phyloP scores from a whole-genome alignment of 1,140 invertebrate species.

The Neodiprion lecontei region DNA sequence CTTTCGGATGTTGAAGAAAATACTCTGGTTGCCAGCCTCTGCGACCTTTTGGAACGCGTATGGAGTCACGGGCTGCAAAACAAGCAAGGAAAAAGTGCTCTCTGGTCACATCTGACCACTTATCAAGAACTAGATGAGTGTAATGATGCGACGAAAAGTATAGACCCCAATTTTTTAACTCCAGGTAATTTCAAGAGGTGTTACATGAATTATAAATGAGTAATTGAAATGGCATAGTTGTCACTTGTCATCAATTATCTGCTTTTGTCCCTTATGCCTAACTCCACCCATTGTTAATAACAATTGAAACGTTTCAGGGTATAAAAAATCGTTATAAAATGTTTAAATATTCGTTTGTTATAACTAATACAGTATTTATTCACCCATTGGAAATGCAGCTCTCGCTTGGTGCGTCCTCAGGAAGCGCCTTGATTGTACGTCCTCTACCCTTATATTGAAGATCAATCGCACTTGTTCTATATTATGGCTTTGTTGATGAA shows the following conservation, averaged over 20 bases:
- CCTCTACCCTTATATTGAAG: constrained; percentile 30
- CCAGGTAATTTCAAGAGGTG: constrained; percentile 70
- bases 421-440: constrained; percentile 89
- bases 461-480: constrained; percentile 1
- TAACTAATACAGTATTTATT: constrained; percentile 17
- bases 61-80: constrained; percentile 97
- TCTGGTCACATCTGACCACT: constrained; percentile 92
- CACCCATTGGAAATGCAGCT: constrained; percentile 68
- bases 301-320: constrained; percentile 6
- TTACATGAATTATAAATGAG: background rate
- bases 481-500: background rate
- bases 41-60: constrained; percentile 95
- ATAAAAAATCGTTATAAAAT: constrained; percentile 16
- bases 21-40: constrained; percentile 95
- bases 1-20: constrained; percentile 85
- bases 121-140: constrained; percentile 89
- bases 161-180: constrained; percentile 81
- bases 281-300: no score
- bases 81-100: constrained; percentile 94
- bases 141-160: constrained; percentile 74
- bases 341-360: constrained; percentile 19
- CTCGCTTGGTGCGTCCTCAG: constrained; percentile 89
- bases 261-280: constrained; percentile 7
- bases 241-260: background rate
- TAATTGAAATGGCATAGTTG: constrained; percentile 27